Evolutionary conservation across 2,797 vertebrate genomes (phyloP), one percentile per base, ranked within the genome.

Genomic region (Limosa lapponica): DNA sequence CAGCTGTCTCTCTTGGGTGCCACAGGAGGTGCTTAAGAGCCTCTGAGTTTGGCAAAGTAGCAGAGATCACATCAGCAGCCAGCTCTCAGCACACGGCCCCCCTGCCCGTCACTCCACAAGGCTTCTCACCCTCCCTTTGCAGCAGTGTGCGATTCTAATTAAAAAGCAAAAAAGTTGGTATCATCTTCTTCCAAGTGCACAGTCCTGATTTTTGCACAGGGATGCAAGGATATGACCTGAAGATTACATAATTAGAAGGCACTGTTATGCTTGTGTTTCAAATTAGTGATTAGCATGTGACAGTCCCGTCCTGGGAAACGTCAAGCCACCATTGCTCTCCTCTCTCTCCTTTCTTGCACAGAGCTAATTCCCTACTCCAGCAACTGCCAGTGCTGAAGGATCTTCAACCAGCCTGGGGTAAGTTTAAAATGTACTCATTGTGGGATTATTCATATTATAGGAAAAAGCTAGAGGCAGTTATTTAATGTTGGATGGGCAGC

Each of bases 161-260:
- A 66, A 84, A 88, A 87, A 84, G 58, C 80, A 74, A 87, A 46
- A 32, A 83, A 81, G n/a, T 57, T 43, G 8, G 80, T 92, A 54
- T 66, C 12, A 15, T 80, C 87, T 96, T 93, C 87, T 87, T 95
- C 92, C 96, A 77, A 89, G 91, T 7, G 51, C 66, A 72, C 87
- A 96, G 97, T 93, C 96, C 95, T 96, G 95, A 92, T 97, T 97
- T 95, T 95, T 62, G 80, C 96, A 90, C 82, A 96, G 97, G 90
- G 95, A 90, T 75, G 46, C 32, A 52, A 96, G 95, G 95, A 97
- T 98, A 93, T 98, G 98, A 98, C 98, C 97, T 43, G 54, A 96
- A 96, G 97, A 97, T 98, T 98, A 98, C 95, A 96, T 98, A 98
- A 98, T 98, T 96, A 97, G 97, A 93, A 96, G 89, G 94, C 84